Evolutionary conservation across 2,113 vertebrate genomes (phyloP).

Genomic region (Corythoichthys haematopterus): DNA sequence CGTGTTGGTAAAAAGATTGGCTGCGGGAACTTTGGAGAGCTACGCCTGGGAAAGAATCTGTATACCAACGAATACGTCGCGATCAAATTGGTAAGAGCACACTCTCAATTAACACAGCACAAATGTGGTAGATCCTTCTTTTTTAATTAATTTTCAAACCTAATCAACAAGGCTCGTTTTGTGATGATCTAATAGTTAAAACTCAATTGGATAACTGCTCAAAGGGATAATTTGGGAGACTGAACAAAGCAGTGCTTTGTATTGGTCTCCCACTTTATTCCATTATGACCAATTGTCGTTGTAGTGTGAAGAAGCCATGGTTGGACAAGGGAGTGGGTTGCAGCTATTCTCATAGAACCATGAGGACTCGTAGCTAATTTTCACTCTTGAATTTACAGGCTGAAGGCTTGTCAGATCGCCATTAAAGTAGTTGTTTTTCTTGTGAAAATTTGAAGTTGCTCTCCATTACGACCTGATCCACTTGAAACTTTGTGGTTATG

Average conservation of each 20-base stretch:
- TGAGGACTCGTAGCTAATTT: neutral
- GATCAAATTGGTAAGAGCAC: constrained; percentile 93
- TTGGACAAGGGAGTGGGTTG: neutral
- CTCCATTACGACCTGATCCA: no score
- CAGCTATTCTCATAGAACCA: neutral
- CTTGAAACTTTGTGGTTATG: no score
- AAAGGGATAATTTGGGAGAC: neutral
- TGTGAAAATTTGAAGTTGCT: no score
- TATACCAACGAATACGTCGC: constrained; percentile 99
- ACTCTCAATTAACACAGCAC: neutral
- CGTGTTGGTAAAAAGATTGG: constrained; percentile 98
- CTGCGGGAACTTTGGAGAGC: constrained; percentile 96
- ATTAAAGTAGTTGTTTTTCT: no score
- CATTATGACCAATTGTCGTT: neutral
- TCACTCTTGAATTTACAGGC: neutral
- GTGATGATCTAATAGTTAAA: constrained; percentile 18
- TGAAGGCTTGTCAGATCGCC: neutral
- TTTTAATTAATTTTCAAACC: neutral
- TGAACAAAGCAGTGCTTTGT: constrained; percentile 3
- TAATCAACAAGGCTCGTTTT: constrained; percentile 23
- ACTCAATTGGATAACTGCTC: neutral
- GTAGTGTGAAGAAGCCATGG: neutral
- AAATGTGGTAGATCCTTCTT: neutral
- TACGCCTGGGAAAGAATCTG: constrained; percentile 95
- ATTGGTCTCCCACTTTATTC: constrained; percentile 3